These are phyloP conservation scores for Aphelenchoides fujianensis DNA, from an alignment of 1,140 invertebrate genomes.

Conservation along the genomic window DNA sequence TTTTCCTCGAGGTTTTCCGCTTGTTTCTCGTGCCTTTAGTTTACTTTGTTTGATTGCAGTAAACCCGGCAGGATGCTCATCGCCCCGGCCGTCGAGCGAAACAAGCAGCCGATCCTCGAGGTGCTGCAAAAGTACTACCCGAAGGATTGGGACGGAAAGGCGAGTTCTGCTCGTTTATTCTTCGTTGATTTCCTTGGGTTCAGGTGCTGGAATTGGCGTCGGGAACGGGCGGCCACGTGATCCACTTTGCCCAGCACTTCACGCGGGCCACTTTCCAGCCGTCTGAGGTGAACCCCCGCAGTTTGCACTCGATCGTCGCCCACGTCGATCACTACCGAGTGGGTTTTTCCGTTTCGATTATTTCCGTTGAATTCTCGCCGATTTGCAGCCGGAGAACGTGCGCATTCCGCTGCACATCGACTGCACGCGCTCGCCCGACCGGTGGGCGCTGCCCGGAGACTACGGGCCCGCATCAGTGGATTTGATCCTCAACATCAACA, in stretches of 20 bases:
- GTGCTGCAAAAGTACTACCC: constrained; percentile 70
- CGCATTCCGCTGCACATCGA: constrained; percentile 70
- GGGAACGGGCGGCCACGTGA: constrained; percentile 78
- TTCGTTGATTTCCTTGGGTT: constrained; percentile 21
- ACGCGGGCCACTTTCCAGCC: constrained; percentile 75
- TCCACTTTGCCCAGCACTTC: constrained; percentile 74
- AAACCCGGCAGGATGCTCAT: no score
- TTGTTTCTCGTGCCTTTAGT: no score
- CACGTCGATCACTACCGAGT: constrained; percentile 67
- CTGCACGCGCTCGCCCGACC: constrained; percentile 67
- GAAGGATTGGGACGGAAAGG: constrained; percentile 61
- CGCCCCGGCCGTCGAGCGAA: constrained; percentile 71
- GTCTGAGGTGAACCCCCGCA: constrained; percentile 70
- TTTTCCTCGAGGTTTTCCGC: no score
- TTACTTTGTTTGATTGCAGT: no score
- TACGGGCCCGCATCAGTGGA: constrained; percentile 26
- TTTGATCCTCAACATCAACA: constrained; percentile 73
- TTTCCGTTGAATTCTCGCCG: no score
- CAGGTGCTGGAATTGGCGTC: constrained; percentile 75
- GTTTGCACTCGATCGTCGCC: constrained; percentile 72
- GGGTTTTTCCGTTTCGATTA: constrained; percentile 12
- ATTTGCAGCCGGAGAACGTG: constrained; percentile 70
- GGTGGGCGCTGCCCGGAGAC: constrained; percentile 63
- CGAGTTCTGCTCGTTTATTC: neutral
- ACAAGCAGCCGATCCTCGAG: constrained; percentile 74